Evolutionary conservation across 2,797 vertebrate genomes (phyloP).

Genomic region (Urocyon cinereoargenteus): DNA sequence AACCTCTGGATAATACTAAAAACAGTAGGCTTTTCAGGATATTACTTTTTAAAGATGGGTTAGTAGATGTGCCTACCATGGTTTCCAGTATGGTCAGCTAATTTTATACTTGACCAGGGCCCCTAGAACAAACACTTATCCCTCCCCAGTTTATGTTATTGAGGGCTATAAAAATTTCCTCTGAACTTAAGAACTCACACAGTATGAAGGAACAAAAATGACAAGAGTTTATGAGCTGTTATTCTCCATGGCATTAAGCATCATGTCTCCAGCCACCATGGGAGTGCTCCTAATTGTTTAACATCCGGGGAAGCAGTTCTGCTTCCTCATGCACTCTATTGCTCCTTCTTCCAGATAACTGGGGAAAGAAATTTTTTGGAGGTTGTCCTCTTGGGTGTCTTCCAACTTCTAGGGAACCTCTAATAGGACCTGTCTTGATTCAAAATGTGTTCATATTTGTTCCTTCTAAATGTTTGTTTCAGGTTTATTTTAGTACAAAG

Average conservation of each 20-base stretch:
- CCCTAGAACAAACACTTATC: constrained; percentile 11
- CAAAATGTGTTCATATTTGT: constrained; percentile 6
- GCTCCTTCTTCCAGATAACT: not conserved
- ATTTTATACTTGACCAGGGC: not conserved
- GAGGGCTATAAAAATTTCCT: constrained; percentile 2
- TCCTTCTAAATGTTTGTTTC: constrained; percentile 46
- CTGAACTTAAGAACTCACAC: not conserved
- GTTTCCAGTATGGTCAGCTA: not conserved
- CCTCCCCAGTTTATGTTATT: not conserved
- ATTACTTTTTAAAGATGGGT: not conserved
- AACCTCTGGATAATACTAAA: not conserved
- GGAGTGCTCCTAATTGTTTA: not conserved
- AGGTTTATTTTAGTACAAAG: not conserved
- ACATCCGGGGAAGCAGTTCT: not conserved
- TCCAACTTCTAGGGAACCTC: not conserved
- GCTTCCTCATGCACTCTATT: not conserved
- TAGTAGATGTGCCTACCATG: not conserved
- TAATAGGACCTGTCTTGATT: not conserved
- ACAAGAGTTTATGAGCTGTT: not conserved
- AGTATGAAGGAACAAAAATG: not conserved
- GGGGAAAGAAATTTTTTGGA: not conserved
- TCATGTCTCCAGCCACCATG: not conserved
- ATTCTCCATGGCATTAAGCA: not conserved
- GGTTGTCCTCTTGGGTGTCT: not conserved
- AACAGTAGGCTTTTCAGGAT: not conserved